Conservation (phyloP, 2,797 vertebrate species). For the Oryzias sinensis region DNA sequence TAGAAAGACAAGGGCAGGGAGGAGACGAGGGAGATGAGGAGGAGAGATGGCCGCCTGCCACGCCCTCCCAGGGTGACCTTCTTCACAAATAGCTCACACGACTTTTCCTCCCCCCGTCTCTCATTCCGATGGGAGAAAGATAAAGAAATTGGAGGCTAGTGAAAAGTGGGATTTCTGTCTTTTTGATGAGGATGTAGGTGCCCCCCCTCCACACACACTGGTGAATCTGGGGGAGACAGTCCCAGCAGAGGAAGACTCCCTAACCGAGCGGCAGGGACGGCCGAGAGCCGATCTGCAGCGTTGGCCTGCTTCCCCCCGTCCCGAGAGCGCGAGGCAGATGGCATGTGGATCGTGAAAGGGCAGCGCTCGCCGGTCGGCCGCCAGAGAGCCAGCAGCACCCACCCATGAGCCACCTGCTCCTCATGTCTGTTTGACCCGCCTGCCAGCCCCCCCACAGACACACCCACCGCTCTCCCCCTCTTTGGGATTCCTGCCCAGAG, state of each 20-base stretch:
- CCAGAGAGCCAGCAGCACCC: slow-evolving; percentile 64
- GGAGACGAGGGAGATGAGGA: slow-evolving; percentile 37
- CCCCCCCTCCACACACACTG: no score
- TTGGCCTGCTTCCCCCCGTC: no score
- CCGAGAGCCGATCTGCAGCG: no score
- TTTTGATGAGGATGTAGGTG: no score
- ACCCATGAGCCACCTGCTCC: slow-evolving; percentile 86
- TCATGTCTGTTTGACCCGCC: slow-evolving; percentile 75
- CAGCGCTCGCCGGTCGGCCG: slow-evolving; percentile 56
- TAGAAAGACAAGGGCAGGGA: slow-evolving; percentile 28
- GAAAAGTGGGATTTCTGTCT: no score
- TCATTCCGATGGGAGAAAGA: slow-evolving; percentile 50
- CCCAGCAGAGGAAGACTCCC: slow-evolving; percentile 1
- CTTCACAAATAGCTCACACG: slow-evolving; percentile 80
- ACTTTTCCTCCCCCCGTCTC: slow-evolving; percentile 33
- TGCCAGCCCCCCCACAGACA: slow-evolving; percentile 50
- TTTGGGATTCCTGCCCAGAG: no score
- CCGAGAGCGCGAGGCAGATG: slow-evolving; percentile 60
- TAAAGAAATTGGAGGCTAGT: slow-evolving; percentile 47
- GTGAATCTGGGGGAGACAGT: no score
- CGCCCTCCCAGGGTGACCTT: slow-evolving; percentile 83
- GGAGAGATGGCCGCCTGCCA: slow-evolving; percentile 78
- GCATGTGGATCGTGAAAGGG: slow-evolving; percentile 63
- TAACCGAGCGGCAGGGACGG: no score
- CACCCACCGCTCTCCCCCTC: neutral